These are phyloP conservation scores for Podilymbus podiceps DNA, from an alignment of 2,113 vertebrate genomes.

Conservation along the genomic window DNA sequence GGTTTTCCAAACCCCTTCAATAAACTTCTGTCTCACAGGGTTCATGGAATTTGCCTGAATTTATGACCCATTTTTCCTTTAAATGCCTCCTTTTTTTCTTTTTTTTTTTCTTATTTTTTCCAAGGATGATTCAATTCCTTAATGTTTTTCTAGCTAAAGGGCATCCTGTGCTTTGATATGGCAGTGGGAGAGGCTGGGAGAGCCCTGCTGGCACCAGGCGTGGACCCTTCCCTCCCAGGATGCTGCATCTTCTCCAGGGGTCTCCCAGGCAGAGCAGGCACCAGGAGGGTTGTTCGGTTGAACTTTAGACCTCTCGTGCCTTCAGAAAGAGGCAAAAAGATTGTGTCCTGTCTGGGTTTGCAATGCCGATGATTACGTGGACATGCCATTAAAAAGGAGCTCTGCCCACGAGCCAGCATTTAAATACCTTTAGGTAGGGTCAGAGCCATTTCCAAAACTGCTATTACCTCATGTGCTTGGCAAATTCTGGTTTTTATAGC, in stretches of 20 bases:
- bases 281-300: neutral
- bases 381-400: neutral
- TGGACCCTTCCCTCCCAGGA: neutral
- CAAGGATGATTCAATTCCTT: constrained; percentile 31
- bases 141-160: constrained; percentile 60
- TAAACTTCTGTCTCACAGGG: constrained; percentile 31
- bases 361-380: neutral
- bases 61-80: constrained; percentile 60
- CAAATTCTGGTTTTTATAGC: neutral
- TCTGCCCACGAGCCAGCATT: neutral
- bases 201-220: constrained; percentile 1
- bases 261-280: neutral
- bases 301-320: constrained; percentile 6
- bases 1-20: constrained; percentile 57
- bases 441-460: constrained; percentile 25
- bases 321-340: neutral
- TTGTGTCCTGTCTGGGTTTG: neutral
- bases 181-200: neutral
- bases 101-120: too few relatives aligned
- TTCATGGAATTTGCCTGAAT: constrained; percentile 39
- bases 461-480: constrained; percentile 44
- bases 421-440: constrained; percentile 51
- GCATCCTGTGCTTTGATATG: constrained; percentile 49
- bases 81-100: neutral
- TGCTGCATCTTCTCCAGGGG: neutral